Conservation (phyloP, 1,140 invertebrate species). For the Cyrtorhinus lividipennis region DNA sequence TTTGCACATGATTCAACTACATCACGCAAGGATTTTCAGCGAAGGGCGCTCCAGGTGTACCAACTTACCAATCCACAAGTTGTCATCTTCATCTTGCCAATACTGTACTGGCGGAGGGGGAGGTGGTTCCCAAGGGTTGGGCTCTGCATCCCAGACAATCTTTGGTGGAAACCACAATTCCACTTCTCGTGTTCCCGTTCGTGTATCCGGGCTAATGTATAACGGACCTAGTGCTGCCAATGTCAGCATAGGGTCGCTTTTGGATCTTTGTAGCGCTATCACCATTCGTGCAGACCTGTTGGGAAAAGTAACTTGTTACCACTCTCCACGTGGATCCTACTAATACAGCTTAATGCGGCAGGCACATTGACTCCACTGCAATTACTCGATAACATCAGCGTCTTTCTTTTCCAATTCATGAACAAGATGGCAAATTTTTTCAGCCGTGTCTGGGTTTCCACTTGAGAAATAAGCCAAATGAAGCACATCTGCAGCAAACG, state of each 20-base stretch:
- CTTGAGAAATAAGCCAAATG: conserved; percentile 25
- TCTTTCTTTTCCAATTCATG: conserved; percentile 22
- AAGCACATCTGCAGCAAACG: conserved; percentile 23
- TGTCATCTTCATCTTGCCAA: conserved; percentile 13
- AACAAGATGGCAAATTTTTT: conserved; percentile 19
- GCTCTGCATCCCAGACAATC: conserved; percentile 14
- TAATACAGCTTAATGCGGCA: neutral
- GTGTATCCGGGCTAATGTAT: conserved; percentile 26
- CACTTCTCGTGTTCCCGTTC: conserved; percentile 24
- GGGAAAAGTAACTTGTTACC: conserved; percentile 10
- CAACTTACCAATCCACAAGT: conserved; percentile 11
- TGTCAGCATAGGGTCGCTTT: conserved; percentile 24
- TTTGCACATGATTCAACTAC: too few species aligned
- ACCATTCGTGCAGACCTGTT: conserved; percentile 25
- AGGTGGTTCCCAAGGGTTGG: conserved; percentile 14
- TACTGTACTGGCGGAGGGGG: neutral
- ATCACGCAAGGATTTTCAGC: too few species aligned
- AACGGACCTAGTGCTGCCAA: conserved; percentile 25
- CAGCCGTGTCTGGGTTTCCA: conserved; percentile 22
- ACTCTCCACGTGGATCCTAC: conserved; percentile 17
- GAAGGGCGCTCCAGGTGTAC: too few species aligned
- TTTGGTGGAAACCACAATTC: conserved; percentile 25
- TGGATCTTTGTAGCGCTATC: conserved; percentile 23
- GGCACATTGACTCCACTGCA: neutral
- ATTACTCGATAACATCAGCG: neutral